phyloP scores from a whole-genome alignment of 2,888 invertebrate genomes.

The Drosophila hamatofila region DNA sequence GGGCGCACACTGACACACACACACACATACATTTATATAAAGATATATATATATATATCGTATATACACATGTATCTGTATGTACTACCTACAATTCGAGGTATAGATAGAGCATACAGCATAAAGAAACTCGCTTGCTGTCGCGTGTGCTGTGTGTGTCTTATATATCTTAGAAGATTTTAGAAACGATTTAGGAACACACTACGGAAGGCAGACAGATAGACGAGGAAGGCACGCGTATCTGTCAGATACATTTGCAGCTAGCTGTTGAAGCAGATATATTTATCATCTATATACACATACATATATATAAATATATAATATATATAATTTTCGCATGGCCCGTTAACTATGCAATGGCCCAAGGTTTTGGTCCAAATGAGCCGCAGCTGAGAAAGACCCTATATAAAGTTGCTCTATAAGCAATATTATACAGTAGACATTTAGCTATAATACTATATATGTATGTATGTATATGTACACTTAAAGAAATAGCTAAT shows the following conservation, averaged over 20 bases:
- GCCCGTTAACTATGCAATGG: slow-evolving; percentile 66
- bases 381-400: slow-evolving; percentile 17
- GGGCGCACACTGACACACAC: slow-evolving; percentile 45
- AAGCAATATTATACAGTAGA: neutral
- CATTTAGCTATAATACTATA: neutral
- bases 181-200: slow-evolving; percentile 52
- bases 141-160: slow-evolving; percentile 11
- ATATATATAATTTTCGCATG: slow-evolving; percentile 43
- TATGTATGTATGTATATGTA: neutral
- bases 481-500: neutral
- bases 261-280: slow-evolving; percentile 22
- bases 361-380: slow-evolving; percentile 49
- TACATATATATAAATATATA: neutral
- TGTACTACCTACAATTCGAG: slow-evolving; percentile 39
- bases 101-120: slow-evolving; percentile 55
- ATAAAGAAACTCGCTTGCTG: slow-evolving; percentile 56
- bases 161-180: slow-evolving; percentile 56
- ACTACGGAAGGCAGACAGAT: slow-evolving; percentile 12
- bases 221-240: slow-evolving; percentile 49
- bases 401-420: slow-evolving; percentile 2
- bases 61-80: slow-evolving; percentile 17
- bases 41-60: slow-evolving; percentile 19
- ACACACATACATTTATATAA: slow-evolving; percentile 15
- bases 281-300: neutral
- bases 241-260: slow-evolving; percentile 55